A percentile compares a stretch with the other conserved stretches of the same genome.
Evolutionary conservation across 2,113 vertebrate genomes (phyloP).

Genomic region (Catharus bicknelli): DNA sequence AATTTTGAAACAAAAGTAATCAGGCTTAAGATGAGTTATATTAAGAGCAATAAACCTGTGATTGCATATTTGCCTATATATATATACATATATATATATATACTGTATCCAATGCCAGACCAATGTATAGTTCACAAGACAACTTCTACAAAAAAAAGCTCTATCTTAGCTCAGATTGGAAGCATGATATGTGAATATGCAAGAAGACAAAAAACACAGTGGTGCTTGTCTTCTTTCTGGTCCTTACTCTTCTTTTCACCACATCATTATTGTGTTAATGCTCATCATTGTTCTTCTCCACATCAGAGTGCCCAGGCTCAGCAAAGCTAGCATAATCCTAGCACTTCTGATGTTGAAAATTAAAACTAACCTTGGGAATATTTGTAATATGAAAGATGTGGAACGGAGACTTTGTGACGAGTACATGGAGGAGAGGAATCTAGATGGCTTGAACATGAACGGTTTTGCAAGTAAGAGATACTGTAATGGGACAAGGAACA

Average conservation of each 20-base stretch:
- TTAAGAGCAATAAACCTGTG: constrained; percentile 19
- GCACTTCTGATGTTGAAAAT: constrained; percentile 41
- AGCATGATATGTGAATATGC: neutral
- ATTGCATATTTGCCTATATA: constrained; percentile 31
- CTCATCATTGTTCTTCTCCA: neutral
- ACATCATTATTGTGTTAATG: neutral
- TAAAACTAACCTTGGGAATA: constrained; percentile 25
- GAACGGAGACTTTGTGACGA: neutral
- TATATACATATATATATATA: neutral
- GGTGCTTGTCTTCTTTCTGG: neutral
- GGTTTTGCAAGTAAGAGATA: neutral
- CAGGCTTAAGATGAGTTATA: constrained; percentile 42
- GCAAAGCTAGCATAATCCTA: constrained; percentile 17
- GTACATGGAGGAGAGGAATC: neutral
- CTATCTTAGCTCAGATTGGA: neutral
- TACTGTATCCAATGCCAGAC: neutral
- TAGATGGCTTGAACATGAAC: neutral
- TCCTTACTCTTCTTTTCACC: neutral
- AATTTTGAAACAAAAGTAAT: constrained; percentile 51
- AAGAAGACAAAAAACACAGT: neutral
- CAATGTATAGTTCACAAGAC: neutral
- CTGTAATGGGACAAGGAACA: neutral
- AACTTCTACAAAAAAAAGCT: neutral
- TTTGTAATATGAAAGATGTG: constrained; percentile 10
- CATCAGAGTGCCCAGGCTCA: neutral